A percentile compares a stretch with the other conserved stretches of the same genome.
These are phyloP conservation scores for Sphyrna mokarran DNA, from an alignment of 2,113 vertebrate species.

Conservation along the genomic window DNA sequence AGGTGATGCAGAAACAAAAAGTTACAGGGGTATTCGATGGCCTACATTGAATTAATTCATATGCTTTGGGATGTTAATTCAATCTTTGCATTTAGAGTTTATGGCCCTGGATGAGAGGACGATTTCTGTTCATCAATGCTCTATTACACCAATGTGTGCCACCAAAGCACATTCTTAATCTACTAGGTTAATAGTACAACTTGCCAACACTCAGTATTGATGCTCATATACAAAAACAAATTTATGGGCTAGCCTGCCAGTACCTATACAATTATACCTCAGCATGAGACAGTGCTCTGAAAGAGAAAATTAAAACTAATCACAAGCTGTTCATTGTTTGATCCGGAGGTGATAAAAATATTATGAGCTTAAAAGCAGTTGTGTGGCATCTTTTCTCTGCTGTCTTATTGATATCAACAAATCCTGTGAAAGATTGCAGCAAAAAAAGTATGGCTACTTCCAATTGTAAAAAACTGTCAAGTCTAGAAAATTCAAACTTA, in stretches of 20 bases:
- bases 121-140: background rate
- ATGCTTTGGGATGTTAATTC: background rate
- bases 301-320: background rate
- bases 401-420: background rate
- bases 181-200: background rate
- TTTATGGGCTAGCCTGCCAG: background rate
- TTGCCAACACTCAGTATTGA: background rate
- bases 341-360: background rate
- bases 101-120: background rate
- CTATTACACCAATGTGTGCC: background rate
- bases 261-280: background rate
- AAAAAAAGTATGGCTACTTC: background rate
- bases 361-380: background rate
- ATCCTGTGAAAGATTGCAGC: background rate
- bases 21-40: background rate
- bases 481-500: background rate
- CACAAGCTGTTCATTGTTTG: background rate
- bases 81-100: background rate
- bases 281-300: background rate
- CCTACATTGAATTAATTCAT: background rate
- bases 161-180: background rate
- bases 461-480: background rate
- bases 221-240: background rate
- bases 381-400: no score
- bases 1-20: background rate